phyloP scores from a whole-genome alignment of 1,140 invertebrate genomes.

The Brachionus sp. region DNA sequence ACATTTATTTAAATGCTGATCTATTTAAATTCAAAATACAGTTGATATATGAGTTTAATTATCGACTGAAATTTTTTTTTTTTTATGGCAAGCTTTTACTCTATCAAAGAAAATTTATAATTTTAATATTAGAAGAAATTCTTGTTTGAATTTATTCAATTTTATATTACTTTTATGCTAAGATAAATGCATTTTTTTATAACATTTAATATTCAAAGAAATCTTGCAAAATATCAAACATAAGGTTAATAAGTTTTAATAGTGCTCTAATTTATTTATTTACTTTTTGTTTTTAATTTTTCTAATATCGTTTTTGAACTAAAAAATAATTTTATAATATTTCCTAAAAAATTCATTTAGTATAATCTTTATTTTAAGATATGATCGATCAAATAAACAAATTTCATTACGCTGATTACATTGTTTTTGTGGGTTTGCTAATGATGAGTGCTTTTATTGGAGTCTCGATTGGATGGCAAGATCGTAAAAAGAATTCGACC shows the following conservation, averaged over 20 bases:
- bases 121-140: background rate
- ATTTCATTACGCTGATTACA: slow-evolving; percentile 40
- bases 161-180: background rate
- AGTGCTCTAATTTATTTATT: too few species aligned
- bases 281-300: too few species aligned
- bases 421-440: slow-evolving; percentile 26
- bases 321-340: too few species aligned
- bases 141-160: background rate
- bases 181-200: too few species aligned
- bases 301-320: too few species aligned
- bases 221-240: too few species aligned
- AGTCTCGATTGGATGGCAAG: background rate
- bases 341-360: too few species aligned
- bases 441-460: slow-evolving; percentile 19
- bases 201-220: too few species aligned
- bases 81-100: background rate
- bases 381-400: background rate
- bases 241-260: too few species aligned
- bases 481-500: slow-evolving; percentile 30
- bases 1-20: background rate
- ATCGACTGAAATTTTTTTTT: background rate
- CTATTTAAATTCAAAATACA: background rate
- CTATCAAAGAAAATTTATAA: background rate
- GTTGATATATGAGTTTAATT: background rate
- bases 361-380: background rate